phyloP scores from a whole-genome alignment of 2,113 vertebrate genomes.

The Pristiophorus japonicus region DNA sequence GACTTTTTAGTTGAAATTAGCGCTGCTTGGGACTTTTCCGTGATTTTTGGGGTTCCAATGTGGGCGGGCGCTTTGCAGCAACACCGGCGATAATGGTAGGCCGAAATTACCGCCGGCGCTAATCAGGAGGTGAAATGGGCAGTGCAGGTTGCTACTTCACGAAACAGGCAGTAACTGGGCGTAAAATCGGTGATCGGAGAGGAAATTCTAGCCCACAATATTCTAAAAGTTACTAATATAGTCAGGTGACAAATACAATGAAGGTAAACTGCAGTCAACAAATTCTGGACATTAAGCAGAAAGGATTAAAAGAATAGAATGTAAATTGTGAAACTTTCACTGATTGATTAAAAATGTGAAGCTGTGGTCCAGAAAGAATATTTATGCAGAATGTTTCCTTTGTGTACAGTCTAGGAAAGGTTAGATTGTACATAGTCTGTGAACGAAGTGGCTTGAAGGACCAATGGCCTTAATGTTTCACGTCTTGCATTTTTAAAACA shows the following conservation, averaged over 20 bases:
- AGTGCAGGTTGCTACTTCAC: no score
- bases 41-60: no score
- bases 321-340: background rate
- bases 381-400: background rate
- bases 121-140: no score
- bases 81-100: no score
- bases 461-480: background rate
- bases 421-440: background rate
- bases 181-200: no score
- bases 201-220: no score
- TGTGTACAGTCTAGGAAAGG: background rate
- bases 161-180: no score
- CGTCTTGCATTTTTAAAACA: background rate
- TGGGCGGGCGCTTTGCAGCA: no score
- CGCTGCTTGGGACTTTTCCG: no score
- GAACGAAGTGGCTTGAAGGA: background rate
- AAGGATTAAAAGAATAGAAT: background rate
- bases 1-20: no score
- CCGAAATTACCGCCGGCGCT: no score
- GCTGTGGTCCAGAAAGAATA: background rate
- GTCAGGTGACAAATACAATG: background rate
- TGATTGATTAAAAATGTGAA: background rate
- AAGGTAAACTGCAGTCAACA: background rate
- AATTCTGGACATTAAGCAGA: background rate
- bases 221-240: background rate